A percentile compares a stretch with the other conserved stretches of the same genome.
These are phyloP conservation scores for Indri indri DNA, from an alignment of 2,113 vertebrate genomes.

Conservation along the genomic window DNA sequence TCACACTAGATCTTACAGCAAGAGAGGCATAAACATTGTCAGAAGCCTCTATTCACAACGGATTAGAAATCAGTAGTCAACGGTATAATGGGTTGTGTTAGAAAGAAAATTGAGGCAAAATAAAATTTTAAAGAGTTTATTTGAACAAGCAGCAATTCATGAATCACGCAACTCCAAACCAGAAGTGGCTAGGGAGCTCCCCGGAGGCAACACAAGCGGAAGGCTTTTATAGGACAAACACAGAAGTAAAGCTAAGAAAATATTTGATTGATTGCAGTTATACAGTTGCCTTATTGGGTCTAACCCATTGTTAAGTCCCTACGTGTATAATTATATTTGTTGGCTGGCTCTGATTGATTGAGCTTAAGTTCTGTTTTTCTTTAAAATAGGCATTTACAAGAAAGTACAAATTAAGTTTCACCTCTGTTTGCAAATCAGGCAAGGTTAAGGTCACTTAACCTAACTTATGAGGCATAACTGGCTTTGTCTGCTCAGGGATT, in stretches of 20 bases:
- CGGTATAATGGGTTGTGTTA: neutral
- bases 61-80: neutral
- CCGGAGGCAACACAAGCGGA: neutral
- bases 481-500: neutral
- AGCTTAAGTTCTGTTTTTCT: neutral
- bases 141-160: neutral
- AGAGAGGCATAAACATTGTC: neutral
- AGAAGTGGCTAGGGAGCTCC: neutral
- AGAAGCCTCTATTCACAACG: neutral
- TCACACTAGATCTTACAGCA: neutral
- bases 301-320: neutral
- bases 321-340: neutral
- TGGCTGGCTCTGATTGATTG: neutral
- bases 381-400: neutral
- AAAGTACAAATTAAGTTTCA: neutral
- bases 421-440: neutral
- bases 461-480: neutral
- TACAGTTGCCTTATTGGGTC: neutral
- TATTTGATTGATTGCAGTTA: neutral
- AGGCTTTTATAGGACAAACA: neutral
- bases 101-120: neutral
- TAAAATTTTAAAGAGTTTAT: neutral
- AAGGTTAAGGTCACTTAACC: neutral
- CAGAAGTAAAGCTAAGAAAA: neutral
- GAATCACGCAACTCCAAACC: neutral